phyloP scores from a whole-genome alignment of 2,888 invertebrate species.

The Cosmopolites sordidus region DNA sequence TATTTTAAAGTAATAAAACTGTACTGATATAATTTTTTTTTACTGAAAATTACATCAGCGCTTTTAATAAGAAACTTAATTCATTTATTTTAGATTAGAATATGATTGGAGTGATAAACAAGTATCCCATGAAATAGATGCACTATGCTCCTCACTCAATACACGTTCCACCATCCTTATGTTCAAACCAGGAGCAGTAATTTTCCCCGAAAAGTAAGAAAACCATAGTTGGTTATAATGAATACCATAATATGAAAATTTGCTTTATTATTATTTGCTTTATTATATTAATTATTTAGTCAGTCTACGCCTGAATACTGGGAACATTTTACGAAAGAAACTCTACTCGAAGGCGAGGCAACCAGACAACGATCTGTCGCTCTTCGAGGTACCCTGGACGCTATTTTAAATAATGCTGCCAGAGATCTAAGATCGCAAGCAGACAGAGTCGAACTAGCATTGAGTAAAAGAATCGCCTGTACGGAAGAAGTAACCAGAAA shows the following conservation, averaged over 20 bases:
- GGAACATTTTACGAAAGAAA: constrained; percentile 78
- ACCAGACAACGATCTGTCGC: constrained; percentile 71
- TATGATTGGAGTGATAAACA: constrained; percentile 90
- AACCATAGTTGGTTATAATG: too few species aligned
- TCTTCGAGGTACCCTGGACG: constrained; percentile 66
- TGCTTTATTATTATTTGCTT: background rate
- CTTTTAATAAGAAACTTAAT: too few species aligned
- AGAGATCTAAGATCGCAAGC: constrained; percentile 79
- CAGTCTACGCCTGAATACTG: constrained; percentile 83
- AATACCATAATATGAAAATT: too few species aligned
- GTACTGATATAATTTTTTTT: too few species aligned
- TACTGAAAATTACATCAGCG: too few species aligned
- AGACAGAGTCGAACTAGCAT: constrained; percentile 72
- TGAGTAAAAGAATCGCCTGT: constrained; percentile 71
- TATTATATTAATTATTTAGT: constrained; percentile 46
- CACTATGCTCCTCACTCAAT: constrained; percentile 63
- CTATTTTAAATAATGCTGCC: constrained; percentile 70
- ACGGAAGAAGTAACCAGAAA: constrained; percentile 69
- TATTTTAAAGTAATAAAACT: too few species aligned
- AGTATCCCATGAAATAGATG: constrained; percentile 73
- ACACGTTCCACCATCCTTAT: constrained; percentile 66
- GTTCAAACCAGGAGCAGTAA: constrained; percentile 76
- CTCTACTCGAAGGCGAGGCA: constrained; percentile 68
- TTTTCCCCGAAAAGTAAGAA: constrained; percentile 66
- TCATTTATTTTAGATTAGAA: constrained; percentile 65